Evolutionary conservation across 1,140 invertebrate species (phyloP), one percentile per base, ranked within the genome.

Genomic region (Halesus radiatus): DNA sequence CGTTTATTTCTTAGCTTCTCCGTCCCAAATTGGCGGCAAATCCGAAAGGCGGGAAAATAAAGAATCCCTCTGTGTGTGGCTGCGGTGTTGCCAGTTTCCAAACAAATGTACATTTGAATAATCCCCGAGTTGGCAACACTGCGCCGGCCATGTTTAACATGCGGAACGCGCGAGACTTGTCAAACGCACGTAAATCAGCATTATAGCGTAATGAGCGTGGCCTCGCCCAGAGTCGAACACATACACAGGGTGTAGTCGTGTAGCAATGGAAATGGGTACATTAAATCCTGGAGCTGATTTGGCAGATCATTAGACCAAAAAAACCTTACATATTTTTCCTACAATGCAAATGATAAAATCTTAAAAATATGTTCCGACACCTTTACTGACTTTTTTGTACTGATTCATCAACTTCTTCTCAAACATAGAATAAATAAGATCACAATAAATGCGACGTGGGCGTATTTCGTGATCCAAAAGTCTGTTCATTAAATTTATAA

Each of bases 141-240:
- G 64, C 76, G 68, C 62, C 45, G 64, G 64, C 32, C 76, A 53
- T 52, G 64, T 68, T 78, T 78, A 64, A 78, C 45, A 68, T 60
- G 62, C 64, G 64, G 62, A 64, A 54, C 50, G 50, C 62, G 64
- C 62, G 58, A 52, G 52, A 70, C 76, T 78, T 78, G 76, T 78
- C 76, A 78, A 78, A 78, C 76, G 76, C 76, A 78, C 76, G 76
- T 78, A 78, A 78, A 78, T 78, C 76, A 78, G 52, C 76, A 78
- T 78, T 78, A 78, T 78, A 53, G 76, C 76, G 76, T 78, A 78
- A 78, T 78, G 76, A 78, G 68, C 76, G 62, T n/a, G 29, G 62
- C 76, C 32, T 53, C 62, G 62, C 62, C 76, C 50, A 29, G 20
- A 54, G 45, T 64, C 20, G 52, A 53, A 78, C 60, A 53, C 32